Evolutionary conservation across 2,888 invertebrate genomes (phyloP).

Genomic region (Coleophora flavipennella): DNA sequence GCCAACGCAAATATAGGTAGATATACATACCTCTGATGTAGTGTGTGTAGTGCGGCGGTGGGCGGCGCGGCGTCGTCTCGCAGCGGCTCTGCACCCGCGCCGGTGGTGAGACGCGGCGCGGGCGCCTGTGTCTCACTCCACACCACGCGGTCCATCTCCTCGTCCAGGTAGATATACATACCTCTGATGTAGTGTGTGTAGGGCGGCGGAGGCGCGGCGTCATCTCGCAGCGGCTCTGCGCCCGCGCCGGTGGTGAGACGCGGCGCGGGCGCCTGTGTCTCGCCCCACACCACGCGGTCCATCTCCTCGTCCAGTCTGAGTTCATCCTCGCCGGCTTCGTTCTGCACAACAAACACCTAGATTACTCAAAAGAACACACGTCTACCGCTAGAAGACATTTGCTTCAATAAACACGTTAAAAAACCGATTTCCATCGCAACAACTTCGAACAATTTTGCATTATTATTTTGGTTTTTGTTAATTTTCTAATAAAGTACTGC

Average conservation of each 20-base stretch:
- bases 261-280: conserved; percentile 73
- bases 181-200: conserved; percentile 8
- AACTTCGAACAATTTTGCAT: too few relatives aligned
- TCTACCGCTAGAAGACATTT: too few relatives aligned
- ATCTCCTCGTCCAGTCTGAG: conserved; percentile 89
- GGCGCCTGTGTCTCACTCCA: conserved; percentile 76
- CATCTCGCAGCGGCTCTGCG: conserved; percentile 36
- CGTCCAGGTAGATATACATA: conserved; percentile 77
- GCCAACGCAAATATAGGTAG: too few relatives aligned
- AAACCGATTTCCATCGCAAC: too few relatives aligned
- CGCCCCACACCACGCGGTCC: conserved; percentile 88
- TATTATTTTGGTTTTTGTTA: too few relatives aligned
- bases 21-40: neutral
- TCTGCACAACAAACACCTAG: conserved; percentile 18
- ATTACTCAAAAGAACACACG: too few relatives aligned
- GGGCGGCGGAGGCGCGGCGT: conserved; percentile 29
- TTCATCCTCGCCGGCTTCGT: conserved; percentile 63
- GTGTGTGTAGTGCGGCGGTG: conserved; percentile 21
- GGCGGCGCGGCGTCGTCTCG: conserved; percentile 29
- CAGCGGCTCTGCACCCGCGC: conserved; percentile 40
- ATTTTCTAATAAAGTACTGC: too few relatives aligned
- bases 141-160: conserved; percentile 92
- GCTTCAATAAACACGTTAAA: too few relatives aligned
- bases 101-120: conserved; percentile 62
- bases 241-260: conserved; percentile 40